A percentile compares a stretch with the other conserved stretches of the same genome.
phyloP scores from a whole-genome alignment of 92 coral and sea anemone species.

The Zoanthus solanderi region DNA sequence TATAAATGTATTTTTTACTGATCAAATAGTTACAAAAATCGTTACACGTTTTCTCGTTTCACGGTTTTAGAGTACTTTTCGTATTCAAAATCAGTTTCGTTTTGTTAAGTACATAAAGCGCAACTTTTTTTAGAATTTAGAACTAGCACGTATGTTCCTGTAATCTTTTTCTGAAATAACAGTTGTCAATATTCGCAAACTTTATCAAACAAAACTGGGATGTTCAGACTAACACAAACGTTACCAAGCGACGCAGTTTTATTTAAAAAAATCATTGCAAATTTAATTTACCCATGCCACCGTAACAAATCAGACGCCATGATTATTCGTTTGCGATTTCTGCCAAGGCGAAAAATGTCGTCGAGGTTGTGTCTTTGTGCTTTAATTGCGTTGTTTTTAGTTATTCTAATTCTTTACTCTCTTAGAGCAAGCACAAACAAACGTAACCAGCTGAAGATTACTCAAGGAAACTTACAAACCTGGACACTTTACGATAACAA shows the following conservation, averaged over 20 bases:
- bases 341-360: slow-evolving; percentile 29
- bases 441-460: not conserved
- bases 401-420: slow-evolving; percentile 15
- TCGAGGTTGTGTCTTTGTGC: slow-evolving; percentile 5
- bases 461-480: not conserved
- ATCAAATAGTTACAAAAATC: too few species aligned
- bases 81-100: too few species aligned
- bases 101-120: too few species aligned
- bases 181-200: too few species aligned
- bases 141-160: too few species aligned
- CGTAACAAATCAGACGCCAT: slow-evolving; percentile 6
- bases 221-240: not conserved
- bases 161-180: too few species aligned
- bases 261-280: not conserved
- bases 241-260: slow-evolving; percentile 7
- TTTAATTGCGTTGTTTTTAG: not conserved
- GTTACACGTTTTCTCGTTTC: too few species aligned
- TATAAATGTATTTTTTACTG: too few species aligned
- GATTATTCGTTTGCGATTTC: slow-evolving; percentile 29
- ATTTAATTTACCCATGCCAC: slow-evolving; percentile 36
- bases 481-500: not conserved
- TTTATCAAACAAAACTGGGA: too few species aligned
- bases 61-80: too few species aligned
- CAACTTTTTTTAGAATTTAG: too few species aligned
- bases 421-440: not conserved